Evolutionary conservation across 1,140 invertebrate genomes (phyloP).

Genomic region (Branchinecta lynchi): DNA sequence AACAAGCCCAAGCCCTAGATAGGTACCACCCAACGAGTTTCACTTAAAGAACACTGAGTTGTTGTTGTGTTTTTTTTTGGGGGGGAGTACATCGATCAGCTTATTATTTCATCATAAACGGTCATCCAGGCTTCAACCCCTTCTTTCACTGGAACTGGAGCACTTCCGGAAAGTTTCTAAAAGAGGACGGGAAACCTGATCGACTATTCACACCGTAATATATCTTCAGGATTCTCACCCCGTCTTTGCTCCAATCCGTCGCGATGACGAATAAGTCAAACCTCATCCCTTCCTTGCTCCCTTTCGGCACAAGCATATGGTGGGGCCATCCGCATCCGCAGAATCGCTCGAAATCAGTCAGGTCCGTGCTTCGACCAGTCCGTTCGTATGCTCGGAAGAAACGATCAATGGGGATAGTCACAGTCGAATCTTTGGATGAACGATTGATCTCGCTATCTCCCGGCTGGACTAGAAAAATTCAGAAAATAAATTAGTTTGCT

Average conservation of each 20-base stretch:
- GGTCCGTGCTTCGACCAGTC: neutral
- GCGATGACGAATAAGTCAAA: constrained; percentile 65
- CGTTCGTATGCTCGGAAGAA: constrained; percentile 37
- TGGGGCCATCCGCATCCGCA: constrained; percentile 47
- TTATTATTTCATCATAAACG: too few species aligned
- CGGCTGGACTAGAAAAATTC: constrained; percentile 34
- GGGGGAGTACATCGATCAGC: too few species aligned
- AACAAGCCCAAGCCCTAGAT: too few species aligned
- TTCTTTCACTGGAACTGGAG: too few species aligned
- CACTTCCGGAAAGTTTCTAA: too few species aligned
- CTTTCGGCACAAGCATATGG: constrained; percentile 63
- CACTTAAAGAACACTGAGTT: too few species aligned
- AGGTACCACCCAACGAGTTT: too few species aligned
- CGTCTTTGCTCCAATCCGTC: constrained; percentile 52
- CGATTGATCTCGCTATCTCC: constrained; percentile 50
- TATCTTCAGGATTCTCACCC: constrained; percentile 23
- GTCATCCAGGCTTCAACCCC: too few species aligned
- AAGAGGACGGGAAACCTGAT: too few species aligned
- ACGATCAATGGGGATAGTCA: constrained; percentile 42
- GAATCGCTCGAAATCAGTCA: constrained; percentile 17
- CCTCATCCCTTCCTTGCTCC: constrained; percentile 43
- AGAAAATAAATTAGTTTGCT: constrained; percentile 10
- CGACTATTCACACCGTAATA: too few species aligned
- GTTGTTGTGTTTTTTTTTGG: too few species aligned
- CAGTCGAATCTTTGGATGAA: constrained; percentile 45